Percentiles rank a stretch among this genome's conserved stretches.
These are phyloP conservation scores for Neopipo cinnamomea DNA, from an alignment of 2,113 vertebrate genomes.

Conservation along the genomic window DNA sequence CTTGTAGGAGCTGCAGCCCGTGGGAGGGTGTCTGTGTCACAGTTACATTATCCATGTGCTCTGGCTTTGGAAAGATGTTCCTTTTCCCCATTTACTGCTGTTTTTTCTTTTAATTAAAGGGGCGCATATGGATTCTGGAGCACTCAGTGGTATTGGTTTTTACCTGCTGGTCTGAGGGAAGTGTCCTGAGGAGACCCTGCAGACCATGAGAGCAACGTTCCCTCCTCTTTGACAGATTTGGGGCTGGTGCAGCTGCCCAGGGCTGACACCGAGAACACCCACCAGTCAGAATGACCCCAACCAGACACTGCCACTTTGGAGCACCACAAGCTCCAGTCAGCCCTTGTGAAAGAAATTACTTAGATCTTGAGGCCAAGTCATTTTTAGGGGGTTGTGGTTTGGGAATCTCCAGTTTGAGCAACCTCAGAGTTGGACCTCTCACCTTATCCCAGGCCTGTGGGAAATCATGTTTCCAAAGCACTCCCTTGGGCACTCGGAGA, in stretches of 20 bases:
- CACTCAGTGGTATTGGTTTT: fast-evolving
- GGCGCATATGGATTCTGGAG: not conserved
- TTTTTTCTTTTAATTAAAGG: not conserved
- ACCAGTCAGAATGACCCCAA: not conserved
- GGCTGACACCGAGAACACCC: not conserved
- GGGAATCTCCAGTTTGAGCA: not conserved
- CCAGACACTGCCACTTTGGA: not conserved
- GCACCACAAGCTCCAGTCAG: not conserved
- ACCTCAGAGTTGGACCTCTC: not conserved
- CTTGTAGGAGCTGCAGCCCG: conserved; percentile 20
- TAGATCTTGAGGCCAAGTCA: not conserved
- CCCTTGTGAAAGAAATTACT: not conserved
- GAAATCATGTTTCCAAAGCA: not conserved
- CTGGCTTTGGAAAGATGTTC: not conserved
- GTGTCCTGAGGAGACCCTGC: not conserved
- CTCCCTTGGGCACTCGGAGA: not conserved
- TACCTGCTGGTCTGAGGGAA: not conserved
- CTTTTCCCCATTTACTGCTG: not conserved
- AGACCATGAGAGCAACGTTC: not conserved
- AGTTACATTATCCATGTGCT: not conserved
- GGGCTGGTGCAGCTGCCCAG: not conserved
- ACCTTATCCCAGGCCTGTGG: not conserved
- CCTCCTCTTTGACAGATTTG: not conserved
- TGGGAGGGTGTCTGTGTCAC: conserved; percentile 47
- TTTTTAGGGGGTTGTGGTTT: not conserved